Conservation (phyloP, 1,140 invertebrate species). For the Trichonephila clavipes region DNA sequence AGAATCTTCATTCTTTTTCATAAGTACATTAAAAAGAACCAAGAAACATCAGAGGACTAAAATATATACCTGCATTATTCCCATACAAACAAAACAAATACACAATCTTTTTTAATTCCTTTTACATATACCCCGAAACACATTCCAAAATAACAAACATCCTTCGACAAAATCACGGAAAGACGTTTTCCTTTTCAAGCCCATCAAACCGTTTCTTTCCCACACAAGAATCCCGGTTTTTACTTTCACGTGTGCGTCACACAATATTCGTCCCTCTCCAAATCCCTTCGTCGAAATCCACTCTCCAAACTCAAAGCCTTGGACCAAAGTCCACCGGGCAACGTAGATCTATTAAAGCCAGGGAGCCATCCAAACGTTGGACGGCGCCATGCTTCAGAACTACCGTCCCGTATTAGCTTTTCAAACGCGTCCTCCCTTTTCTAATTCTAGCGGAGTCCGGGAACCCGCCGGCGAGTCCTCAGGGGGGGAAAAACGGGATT, state of each 20-base stretch:
- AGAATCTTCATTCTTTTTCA: too few species aligned
- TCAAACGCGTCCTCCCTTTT: background rate
- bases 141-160: too few species aligned
- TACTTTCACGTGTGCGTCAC: conserved; percentile 5
- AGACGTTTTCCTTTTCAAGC: background rate
- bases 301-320: background rate
- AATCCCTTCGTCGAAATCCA: conserved; percentile 11
- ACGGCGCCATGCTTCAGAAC: conserved; percentile 36
- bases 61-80: too few species aligned
- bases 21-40: too few species aligned
- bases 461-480: conserved; percentile 31
- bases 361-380: background rate
- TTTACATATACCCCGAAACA: too few species aligned
- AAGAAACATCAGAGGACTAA: too few species aligned
- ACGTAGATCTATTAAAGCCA: background rate
- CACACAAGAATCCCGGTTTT: background rate
- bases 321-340: background rate
- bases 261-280: conserved; percentile 26
- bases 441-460: conserved; percentile 45
- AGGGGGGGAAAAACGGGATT: conserved; percentile 64
- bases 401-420: conserved; percentile 37
- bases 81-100: too few species aligned
- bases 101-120: too few species aligned
- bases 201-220: background rate
- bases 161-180: too few species aligned